Evolutionary conservation across 2,113 vertebrate species (phyloP).

Genomic region (Astur gentilis): DNA sequence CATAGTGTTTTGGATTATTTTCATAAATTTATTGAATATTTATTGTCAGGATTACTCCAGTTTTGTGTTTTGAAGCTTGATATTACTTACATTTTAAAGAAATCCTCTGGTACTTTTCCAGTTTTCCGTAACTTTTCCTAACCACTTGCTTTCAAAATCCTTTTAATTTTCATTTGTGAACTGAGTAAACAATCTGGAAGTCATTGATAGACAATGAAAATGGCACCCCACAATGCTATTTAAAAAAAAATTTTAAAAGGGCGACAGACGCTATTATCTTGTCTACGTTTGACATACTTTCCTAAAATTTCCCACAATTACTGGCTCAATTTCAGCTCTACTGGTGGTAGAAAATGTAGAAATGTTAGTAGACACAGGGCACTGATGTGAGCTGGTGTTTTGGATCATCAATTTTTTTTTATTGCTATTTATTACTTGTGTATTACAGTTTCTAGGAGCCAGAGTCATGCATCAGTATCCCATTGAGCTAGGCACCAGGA

Average conservation of each 20-base stretch:
- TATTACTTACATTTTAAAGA: slow-evolving; percentile 9
- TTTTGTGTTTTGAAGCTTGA: slow-evolving; percentile 20
- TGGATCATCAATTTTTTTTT: neutral
- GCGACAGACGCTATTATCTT: slow-evolving; percentile 31
- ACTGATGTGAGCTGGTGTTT: neutral
- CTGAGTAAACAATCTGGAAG: slow-evolving; percentile 52
- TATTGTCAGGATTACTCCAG: slow-evolving; percentile 10
- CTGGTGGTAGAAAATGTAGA: slow-evolving; percentile 42
- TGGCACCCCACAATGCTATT: slow-evolving; percentile 10
- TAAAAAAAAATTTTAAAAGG: neutral
- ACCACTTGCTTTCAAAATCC: neutral
- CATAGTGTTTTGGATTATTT: slow-evolving; percentile 13
- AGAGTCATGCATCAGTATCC: neutral
- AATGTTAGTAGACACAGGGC: neutral
- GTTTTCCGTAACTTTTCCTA: neutral
- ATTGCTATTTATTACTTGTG: neutral
- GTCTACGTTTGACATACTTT: slow-evolving; percentile 45
- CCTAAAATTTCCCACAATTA: slow-evolving; percentile 53
- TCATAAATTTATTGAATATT: slow-evolving; percentile 50
- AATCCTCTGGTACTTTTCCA: neutral
- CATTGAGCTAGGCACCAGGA: neutral
- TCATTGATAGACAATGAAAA: slow-evolving; percentile 55
- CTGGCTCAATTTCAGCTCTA: slow-evolving; percentile 18
- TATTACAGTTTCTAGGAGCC: neutral
- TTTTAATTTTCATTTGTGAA: slow-evolving; percentile 30